These are phyloP conservation scores for Leuctra nigra DNA, from an alignment of 2,888 invertebrate genomes.

Conservation along the genomic window DNA sequence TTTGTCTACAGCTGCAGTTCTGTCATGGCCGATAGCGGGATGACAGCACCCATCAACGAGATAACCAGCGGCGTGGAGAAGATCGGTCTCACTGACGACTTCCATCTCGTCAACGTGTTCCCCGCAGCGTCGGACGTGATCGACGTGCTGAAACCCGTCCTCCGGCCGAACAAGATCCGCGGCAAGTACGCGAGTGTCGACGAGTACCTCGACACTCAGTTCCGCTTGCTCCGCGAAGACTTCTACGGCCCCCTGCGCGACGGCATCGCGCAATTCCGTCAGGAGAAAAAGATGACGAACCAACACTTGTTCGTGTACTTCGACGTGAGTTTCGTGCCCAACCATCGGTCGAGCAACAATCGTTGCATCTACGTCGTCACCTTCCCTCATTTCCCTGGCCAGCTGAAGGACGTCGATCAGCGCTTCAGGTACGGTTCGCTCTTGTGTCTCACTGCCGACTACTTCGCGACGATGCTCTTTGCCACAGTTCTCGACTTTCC, in stretches of 20 bases:
- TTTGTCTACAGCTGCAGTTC: no score
- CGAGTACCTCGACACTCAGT: constrained; percentile 45
- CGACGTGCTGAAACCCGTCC: constrained; percentile 34
- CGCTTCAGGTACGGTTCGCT: constrained; percentile 64
- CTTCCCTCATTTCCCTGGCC: no score
- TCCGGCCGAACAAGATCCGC: constrained; percentile 38
- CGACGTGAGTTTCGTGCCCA: no score
- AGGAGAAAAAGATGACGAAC: neutral
- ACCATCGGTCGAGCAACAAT: no score
- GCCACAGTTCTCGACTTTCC: constrained; percentile 18
- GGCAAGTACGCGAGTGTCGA: constrained; percentile 39
- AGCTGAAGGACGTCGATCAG: neutral
- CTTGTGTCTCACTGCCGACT: constrained; percentile 54
- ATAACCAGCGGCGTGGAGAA: no score
- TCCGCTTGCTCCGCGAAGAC: constrained; percentile 44
- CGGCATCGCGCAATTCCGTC: constrained; percentile 48
- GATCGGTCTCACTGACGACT: no score
- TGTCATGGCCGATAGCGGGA: no score
- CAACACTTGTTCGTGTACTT: no score
- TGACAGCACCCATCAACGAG: no score
- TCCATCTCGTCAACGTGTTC: no score
- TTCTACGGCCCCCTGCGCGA: constrained; percentile 42
- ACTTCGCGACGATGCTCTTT: constrained; percentile 17
- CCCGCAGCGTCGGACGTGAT: neutral
- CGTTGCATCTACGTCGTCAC: no score